Evolutionary conservation across 2,888 invertebrate genomes (phyloP), one percentile per base, ranked within the genome.

Genomic region (Dicroscelio sp.): DNA sequence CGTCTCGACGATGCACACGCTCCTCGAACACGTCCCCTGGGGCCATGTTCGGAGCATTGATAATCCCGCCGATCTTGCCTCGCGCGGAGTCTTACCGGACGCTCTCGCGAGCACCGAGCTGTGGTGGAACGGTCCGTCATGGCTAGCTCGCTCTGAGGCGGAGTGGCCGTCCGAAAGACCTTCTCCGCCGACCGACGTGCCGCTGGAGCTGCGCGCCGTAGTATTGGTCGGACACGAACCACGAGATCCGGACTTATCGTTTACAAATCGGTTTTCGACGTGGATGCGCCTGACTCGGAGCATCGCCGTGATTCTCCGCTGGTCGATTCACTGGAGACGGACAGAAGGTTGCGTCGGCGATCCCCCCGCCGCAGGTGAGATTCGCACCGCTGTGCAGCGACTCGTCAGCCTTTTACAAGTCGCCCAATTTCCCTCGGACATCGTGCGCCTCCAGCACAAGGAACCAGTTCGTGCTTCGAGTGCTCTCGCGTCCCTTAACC

Each of bases 51-150:
- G 23, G 3, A 58, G 79, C 17, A 60, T 33, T 20, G 78, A 76
- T 8, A 93, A 93, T 58, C 87, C 92, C 3, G 92, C 93, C 0
- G 93, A 93, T 20, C 35, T 84, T 12, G 79, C 80, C 0, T 92
- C 92, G 1, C 69, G 93, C 20, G 92, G 92, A 14, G 23, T 75
- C n/a, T n/a, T n/a, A n/a, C n/a, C n/a, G n/a, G n/a, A n/a, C n/a
- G n/a, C n/a, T n/a, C n/a, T n/a, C n/a, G n/a, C n/a, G n/a, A n/a
- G n/a, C n/a, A n/a, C n/a, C n/a, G n/a, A n/a, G n/a, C n/a, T n/a
- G n/a, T 38, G 43, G 43, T 38, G 43, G 43, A 38, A 38, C 14
- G 43, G 43, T 12, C 43, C 43, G 14, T 14, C 43, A 8, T 38
- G 43, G 43, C 14, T 38, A 38, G 8, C 43, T 14, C 43, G 43